Evolutionary conservation across 2,888 invertebrate genomes (phyloP).

Genomic region (Alcis repandata): DNA sequence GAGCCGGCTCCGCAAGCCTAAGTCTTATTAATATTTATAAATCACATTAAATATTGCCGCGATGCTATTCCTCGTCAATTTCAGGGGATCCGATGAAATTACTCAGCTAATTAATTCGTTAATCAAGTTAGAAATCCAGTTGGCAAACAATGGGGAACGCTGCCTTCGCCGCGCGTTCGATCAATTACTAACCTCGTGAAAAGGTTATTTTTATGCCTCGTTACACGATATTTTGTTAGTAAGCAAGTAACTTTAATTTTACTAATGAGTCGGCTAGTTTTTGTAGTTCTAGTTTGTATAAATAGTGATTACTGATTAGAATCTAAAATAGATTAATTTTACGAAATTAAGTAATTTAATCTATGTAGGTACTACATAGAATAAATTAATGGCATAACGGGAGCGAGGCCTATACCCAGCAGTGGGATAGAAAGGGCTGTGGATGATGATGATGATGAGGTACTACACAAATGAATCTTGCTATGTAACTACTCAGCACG

Average conservation of each 20-base stretch:
- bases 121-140: slow-evolving; percentile 69
- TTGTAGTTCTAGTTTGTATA: neutral
- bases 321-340: no score
- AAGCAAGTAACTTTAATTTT: neutral
- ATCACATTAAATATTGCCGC: slow-evolving; percentile 57
- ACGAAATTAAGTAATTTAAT: no score
- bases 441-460: no score
- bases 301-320: neutral
- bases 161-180: slow-evolving; percentile 45
- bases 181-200: slow-evolving; percentile 51
- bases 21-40: slow-evolving; percentile 49
- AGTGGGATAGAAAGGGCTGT: no score
- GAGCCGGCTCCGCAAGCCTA: neutral
- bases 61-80: slow-evolving; percentile 62
- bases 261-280: neutral
- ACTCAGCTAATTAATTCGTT: slow-evolving; percentile 67
- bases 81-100: slow-evolving; percentile 59
- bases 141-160: slow-evolving; percentile 63
- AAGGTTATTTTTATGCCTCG: slow-evolving; percentile 55
- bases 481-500: no score
- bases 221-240: slow-evolving; percentile 27
- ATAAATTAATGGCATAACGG: no score
- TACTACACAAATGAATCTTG: no score
- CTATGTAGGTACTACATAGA: no score
- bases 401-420: no score